phyloP scores from a whole-genome alignment of 2,888 invertebrate genomes.

The Chymomyza amoena region DNA sequence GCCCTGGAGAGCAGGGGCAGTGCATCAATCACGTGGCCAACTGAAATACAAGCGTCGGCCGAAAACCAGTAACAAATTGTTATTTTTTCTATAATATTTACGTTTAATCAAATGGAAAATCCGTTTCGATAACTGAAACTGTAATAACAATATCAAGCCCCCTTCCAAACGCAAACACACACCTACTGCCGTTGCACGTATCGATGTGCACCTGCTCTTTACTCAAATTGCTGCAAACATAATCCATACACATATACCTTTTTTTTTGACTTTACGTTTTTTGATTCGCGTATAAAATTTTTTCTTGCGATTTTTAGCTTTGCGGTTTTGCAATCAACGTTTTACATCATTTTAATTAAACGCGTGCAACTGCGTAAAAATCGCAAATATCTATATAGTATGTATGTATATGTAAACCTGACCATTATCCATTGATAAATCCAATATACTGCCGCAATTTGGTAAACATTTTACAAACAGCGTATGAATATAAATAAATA shows the following conservation, averaged over 20 bases:
- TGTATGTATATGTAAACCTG: neutral
- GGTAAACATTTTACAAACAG: neutral
- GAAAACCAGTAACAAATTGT: constrained; percentile 1
- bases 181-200: constrained; percentile 7
- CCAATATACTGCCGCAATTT: neutral
- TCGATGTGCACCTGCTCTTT: neutral
- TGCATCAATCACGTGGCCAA: neutral
- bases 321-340: constrained; percentile 12
- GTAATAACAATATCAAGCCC: constrained; percentile 48
- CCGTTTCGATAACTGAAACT: constrained; percentile 63
- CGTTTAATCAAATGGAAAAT: constrained; percentile 77
- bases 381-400: neutral
- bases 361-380: constrained; percentile 10
- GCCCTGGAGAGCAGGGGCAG: neutral
- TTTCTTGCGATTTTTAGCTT: constrained; percentile 33
- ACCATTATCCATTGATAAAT: neutral
- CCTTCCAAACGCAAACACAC: constrained; percentile 7
- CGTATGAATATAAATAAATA: neutral
- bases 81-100: constrained; percentile 64
- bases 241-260: neutral
- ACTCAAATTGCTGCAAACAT: neutral
- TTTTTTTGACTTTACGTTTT: neutral
- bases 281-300: constrained; percentile 14
- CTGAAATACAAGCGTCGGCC: neutral
- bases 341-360: constrained; percentile 36